A percentile compares a stretch with the other conserved stretches of the same genome.
phyloP scores from a whole-genome alignment of 2,113 vertebrate genomes.

The Syrmaticus mikado region DNA sequence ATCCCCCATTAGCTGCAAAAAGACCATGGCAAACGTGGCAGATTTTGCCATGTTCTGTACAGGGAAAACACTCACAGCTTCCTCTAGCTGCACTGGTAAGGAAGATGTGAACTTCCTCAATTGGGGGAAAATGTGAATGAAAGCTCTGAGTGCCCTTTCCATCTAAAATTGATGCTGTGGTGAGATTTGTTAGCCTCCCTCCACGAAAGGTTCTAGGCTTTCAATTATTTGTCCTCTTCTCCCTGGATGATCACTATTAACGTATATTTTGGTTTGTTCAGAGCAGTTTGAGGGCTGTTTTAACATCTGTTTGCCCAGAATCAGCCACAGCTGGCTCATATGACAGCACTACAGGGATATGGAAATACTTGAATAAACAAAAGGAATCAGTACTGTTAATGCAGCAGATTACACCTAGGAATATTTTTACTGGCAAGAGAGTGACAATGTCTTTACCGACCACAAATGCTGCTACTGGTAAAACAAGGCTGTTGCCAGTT shows the following conservation, averaged over 20 bases:
- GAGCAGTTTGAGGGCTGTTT: neutral
- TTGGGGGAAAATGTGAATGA: neutral
- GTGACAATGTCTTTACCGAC: neutral
- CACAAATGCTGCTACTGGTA: neutral
- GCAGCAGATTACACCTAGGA: neutral
- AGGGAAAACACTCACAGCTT: neutral
- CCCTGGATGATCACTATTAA: neutral
- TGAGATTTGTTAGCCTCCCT: neutral
- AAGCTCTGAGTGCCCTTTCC: neutral
- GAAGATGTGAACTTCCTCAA: neutral
- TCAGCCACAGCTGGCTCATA: neutral
- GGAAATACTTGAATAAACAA: neutral
- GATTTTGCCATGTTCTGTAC: rapidly evolving
- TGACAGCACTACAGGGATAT: neutral
- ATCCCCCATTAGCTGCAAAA: neutral
- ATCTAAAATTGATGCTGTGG: neutral
- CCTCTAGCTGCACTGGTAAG: neutral
- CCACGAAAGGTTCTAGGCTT: neutral
- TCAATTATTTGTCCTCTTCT: neutral
- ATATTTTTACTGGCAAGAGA: neutral
- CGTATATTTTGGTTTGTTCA: neutral
- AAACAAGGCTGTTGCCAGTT: neutral
- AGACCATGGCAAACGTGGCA: neutral
- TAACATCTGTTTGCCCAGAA: neutral
- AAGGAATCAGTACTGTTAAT: neutral